Percentiles rank a stretch among this genome's conserved stretches.
Evolutionary conservation across 2,888 invertebrate species (phyloP).

Genomic region (Drosophila siamana): DNA sequence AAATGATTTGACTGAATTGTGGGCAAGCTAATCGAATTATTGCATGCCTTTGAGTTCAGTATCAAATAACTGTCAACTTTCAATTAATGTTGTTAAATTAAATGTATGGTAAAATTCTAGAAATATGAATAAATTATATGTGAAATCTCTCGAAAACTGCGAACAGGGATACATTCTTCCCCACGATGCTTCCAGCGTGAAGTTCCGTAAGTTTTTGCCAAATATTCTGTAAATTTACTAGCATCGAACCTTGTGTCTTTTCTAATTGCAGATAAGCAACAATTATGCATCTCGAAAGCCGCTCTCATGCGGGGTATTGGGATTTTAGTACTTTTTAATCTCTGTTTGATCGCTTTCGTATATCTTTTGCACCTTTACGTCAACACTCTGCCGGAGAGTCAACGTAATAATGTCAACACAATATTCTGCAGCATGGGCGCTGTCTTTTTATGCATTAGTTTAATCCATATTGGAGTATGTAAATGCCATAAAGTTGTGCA

Average conservation of each 20-base stretch:
- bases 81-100: neutral
- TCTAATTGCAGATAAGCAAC: slow-evolving; percentile 20
- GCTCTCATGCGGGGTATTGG: slow-evolving; percentile 4
- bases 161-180: slow-evolving; percentile 21
- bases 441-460: slow-evolving; percentile 2
- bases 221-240: neutral
- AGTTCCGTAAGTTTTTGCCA: neutral
- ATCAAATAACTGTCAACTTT: slow-evolving; percentile 30
- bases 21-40: slow-evolving; percentile 49
- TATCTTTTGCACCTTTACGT: slow-evolving; percentile 29
- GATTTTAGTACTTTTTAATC: slow-evolving; percentile 44
- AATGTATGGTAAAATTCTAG: slow-evolving; percentile 2
- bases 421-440: neutral
- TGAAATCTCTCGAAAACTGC: slow-evolving; percentile 17
- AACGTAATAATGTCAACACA: neutral
- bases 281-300: neutral
- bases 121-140: slow-evolving; percentile 23
- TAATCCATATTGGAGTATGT: slow-evolving; percentile 46
- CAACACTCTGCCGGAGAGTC: neutral
- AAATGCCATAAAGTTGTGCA: neutral
- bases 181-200: too few species aligned
- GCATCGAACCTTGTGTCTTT: neutral
- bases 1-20: slow-evolving; percentile 57
- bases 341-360: slow-evolving; percentile 14
- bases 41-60: slow-evolving; percentile 40